Evolutionary conservation across 2,888 invertebrate genomes (phyloP), one percentile per base, ranked within the genome.

Genomic region (Synergus japonicus): DNA sequence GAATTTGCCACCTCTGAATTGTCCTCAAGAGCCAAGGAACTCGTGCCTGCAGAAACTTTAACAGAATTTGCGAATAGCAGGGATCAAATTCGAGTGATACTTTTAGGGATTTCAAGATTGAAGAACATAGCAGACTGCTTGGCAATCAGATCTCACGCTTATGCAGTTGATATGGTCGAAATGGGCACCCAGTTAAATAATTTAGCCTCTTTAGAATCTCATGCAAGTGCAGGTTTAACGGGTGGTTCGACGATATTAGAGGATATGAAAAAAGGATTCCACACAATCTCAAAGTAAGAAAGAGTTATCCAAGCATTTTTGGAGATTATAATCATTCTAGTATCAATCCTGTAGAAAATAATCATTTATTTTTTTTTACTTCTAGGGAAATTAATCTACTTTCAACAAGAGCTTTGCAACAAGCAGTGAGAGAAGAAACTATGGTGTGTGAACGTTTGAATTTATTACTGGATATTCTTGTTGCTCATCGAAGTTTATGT

Each of bases 1-100:
- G 94, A 94, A 84, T 94, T 94, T 86, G 94, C 94, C 84, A 94
- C 94, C 1, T 94, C 94, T 1, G 94, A 94, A 87, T 87, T 94
- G 77, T 94, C 94, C 12, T 93, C 93, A n/a, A 93, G 92, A 80
- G 94, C 94, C 15, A 94, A 94, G 89, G 94, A 94, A 85, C 87
- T 94, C 63, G 92, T 94, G n/a, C 94, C 94, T 1, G 90, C 93
- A 15, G 94, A 94, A 82, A 93, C 92, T 60, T 91, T 93, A 64
- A 92, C 93, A 4, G 94, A 94, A 88, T 94, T 94, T 85, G 94
- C 94, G 8, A 92, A 93, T 77, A 94, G 93, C 84, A 91, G 94
- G 54, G 94, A 94, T 84, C 94, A 94, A 85, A 93, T 94, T 43
- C 88, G 93, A 18, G 91, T 93, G 18, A 93, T 94, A 84, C 93